Evolutionary conservation across 1,140 invertebrate genomes (phyloP), one percentile per base, ranked within the genome.

Genomic region (Drosophila watanabei): DNA sequence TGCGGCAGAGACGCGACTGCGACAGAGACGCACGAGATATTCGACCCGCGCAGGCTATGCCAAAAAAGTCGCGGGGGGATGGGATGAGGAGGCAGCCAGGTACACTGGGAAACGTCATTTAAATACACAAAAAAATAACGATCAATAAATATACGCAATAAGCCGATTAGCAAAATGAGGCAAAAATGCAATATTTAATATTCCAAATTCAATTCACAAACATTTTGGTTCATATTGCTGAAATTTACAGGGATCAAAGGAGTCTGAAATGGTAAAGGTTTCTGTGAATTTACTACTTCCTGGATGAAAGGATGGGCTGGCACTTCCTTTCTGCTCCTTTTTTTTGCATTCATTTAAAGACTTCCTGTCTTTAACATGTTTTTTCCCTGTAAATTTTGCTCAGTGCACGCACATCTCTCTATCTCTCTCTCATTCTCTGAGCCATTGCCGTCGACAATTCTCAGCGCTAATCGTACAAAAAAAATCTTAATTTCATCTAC

Each of bases 401-500:
- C 49, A 48, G 63, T 72, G 52, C 35, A 39, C 0, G 14, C 28
- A 48, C 51, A 39, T 28, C 52, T 28, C 46, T 28, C 46, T 57
- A 24, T 46, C 69, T 39, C 11, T 8, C 9, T 9, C 8, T 30
- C 7, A 1, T 1, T 56, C 35, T 24, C 24, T 24, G 62, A 66
- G 49, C 63, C 48, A 75, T 60, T 75, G 61, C 76, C 79, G 73
- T 89, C 85, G 77, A 90, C 84, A 68, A 87, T 90, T 90, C 86
- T 85, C 86, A 75, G 64, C 64, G 75, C 68, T 85, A 90, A 89
- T 89, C 85, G 89, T 79, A 89, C 61, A 39, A 69, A 52, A 75
- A 68, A 75, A 90, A 82, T 90, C 68, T 82, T 82, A 85, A 90
- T 86, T 90, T 90, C 72, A 90, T 77, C 86, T 90, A 90, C 86